These are phyloP conservation scores for Achatina immaculata DNA, from an alignment of 1,140 invertebrate species.

Conservation along the genomic window DNA sequence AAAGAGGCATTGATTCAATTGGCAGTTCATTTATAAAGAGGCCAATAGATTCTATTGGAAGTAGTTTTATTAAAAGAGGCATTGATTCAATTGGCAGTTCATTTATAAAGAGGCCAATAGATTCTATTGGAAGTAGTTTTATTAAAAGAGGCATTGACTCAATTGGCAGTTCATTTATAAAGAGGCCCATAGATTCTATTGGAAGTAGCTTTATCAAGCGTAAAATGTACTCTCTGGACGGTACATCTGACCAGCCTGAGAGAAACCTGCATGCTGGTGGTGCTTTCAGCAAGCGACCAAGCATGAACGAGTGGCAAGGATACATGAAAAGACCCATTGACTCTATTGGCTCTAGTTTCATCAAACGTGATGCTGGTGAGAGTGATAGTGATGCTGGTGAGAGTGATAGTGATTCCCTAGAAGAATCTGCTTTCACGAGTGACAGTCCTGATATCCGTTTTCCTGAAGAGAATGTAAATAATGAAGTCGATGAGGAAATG, in stretches of 20 bases:
- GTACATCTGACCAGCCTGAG: no score
- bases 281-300: background rate
- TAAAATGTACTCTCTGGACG: background rate
- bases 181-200: background rate
- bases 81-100: conserved; percentile 2
- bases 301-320: background rate
- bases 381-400: background rate
- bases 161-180: background rate
- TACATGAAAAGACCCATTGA: background rate
- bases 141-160: background rate
- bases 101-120: background rate
- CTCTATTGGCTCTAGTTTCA: background rate
- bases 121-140: conserved; percentile 1
- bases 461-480: background rate
- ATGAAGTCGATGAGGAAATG: background rate
- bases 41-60: background rate
- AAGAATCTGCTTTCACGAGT: background rate
- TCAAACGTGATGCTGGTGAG: background rate
- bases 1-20: background rate
- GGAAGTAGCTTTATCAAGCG: background rate
- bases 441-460: background rate
- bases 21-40: background rate
- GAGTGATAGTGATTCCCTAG: background rate
- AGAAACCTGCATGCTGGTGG: no score
- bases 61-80: background rate